Conservation (phyloP, 1,140 invertebrate genomes). For the Theocolax elegans region DNA sequence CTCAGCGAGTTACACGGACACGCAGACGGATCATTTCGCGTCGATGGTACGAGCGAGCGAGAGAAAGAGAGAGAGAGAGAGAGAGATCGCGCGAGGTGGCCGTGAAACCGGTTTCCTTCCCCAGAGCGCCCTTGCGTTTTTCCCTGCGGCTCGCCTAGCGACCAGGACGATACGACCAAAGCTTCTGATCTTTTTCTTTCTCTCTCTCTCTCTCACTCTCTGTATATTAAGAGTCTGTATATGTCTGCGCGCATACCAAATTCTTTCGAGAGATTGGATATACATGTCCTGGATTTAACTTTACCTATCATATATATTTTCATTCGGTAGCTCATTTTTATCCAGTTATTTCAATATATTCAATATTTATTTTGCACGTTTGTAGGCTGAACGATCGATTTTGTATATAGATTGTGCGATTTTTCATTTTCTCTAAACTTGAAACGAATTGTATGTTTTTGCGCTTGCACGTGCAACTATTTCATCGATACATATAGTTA, state of each 20-base stretch:
- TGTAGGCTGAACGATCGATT: no score
- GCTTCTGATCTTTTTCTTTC: no score
- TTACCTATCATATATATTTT: neutral
- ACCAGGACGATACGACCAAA: neutral
- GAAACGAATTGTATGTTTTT: no score
- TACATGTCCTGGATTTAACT: neutral
- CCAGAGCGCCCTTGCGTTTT: constrained; percentile 39
- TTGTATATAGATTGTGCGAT: no score
- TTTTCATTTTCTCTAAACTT: no score
- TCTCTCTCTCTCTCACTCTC: no score
- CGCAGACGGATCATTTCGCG: constrained; percentile 34
- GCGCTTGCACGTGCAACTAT: no score
- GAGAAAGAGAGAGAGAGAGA: neutral
- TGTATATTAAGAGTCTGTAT: no score
- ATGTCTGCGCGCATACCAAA: neutral
- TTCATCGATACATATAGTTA: no score
- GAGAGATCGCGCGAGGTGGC: neutral
- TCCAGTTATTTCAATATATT: no score
- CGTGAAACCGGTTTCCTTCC: constrained; percentile 39
- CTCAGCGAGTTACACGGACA: constrained; percentile 2
- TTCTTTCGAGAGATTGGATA: neutral
- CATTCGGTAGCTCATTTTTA: neutral
- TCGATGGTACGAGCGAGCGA: neutral
- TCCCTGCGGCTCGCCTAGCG: constrained; percentile 31
- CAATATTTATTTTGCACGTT: no score